Evolutionary conservation across 2,797 vertebrate genomes (phyloP).

Genomic region (Fistularia commersonii): DNA sequence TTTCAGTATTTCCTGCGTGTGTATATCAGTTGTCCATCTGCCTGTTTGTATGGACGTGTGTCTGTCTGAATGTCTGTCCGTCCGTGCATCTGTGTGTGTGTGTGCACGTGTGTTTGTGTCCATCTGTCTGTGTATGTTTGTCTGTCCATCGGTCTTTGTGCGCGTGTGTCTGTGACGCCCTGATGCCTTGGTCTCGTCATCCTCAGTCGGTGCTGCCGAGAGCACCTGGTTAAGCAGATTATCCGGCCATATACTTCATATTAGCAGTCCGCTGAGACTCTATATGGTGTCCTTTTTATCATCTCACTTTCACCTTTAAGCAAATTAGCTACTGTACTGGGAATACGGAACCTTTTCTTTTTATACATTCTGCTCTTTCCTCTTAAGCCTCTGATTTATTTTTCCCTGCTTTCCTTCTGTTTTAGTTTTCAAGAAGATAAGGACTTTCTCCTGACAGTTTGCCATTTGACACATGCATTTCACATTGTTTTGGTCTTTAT

Average conservation of each 20-base stretch:
- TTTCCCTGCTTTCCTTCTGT: too few species aligned
- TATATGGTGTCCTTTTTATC: conserved; percentile 22
- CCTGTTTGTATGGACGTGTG: not conserved
- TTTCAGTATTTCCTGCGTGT: conserved; percentile 4
- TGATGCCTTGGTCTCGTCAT: conserved; percentile 12
- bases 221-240: conserved; percentile 36
- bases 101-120: not conserved
- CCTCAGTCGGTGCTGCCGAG: conserved; percentile 21
- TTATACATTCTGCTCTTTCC: not conserved
- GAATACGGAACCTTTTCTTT: conserved; percentile 3
- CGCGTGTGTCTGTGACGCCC: too few species aligned
- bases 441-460: too few species aligned
- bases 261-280: conserved; percentile 30
- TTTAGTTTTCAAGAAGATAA: too few species aligned
- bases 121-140: not conserved
- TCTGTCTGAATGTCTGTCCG: not conserved
- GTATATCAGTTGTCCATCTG: not conserved
- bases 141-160: too few species aligned
- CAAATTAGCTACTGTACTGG: conserved; percentile 25
- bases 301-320: conserved; percentile 37
- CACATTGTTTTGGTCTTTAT: too few species aligned
- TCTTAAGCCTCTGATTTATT: too few species aligned
- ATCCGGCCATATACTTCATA: conserved; percentile 14
- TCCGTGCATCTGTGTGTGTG: not conserved
- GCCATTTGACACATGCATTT: too few species aligned